These are phyloP conservation scores for Darevskia mixta DNA, from an alignment of 2,797 vertebrate species.

Conservation along the genomic window DNA sequence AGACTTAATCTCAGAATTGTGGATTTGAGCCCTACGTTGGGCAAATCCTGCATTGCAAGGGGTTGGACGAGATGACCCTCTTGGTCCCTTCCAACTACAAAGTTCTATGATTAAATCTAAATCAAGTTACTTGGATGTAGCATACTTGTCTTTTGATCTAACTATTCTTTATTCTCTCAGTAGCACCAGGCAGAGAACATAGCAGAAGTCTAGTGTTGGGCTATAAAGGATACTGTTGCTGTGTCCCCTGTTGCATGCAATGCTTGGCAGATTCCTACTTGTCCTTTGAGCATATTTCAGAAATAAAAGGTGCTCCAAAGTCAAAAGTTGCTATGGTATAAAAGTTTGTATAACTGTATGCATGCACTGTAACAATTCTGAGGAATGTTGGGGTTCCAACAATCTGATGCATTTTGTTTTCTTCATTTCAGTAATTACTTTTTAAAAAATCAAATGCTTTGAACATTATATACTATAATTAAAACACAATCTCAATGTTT, in stretches of 20 bases:
- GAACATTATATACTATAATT: background rate
- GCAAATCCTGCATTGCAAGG: too few species aligned
- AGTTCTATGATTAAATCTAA: too few species aligned
- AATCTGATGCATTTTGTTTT: background rate
- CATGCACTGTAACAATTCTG: background rate
- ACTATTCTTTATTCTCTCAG: background rate
- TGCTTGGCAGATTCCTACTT: background rate
- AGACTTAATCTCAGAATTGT: too few species aligned
- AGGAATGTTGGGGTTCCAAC: background rate
- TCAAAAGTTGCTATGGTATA: background rate
- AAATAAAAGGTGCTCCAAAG: background rate
- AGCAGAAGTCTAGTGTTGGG: too few species aligned
- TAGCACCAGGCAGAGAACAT: background rate
- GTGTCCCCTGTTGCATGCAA: background rate
- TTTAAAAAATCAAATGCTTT: background rate
- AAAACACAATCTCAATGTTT: background rate
- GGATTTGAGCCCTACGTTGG: too few species aligned
- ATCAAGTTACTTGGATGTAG: background rate
- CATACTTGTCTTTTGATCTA: background rate
- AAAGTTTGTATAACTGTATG: background rate
- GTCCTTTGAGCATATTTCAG: background rate
- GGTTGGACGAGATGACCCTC: too few species aligned
- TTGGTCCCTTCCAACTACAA: too few species aligned
- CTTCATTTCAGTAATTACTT: background rate
- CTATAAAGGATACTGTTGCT: background rate